phyloP scores from a whole-genome alignment of 2,888 invertebrate species.

The Schizotus pectinicornis region DNA sequence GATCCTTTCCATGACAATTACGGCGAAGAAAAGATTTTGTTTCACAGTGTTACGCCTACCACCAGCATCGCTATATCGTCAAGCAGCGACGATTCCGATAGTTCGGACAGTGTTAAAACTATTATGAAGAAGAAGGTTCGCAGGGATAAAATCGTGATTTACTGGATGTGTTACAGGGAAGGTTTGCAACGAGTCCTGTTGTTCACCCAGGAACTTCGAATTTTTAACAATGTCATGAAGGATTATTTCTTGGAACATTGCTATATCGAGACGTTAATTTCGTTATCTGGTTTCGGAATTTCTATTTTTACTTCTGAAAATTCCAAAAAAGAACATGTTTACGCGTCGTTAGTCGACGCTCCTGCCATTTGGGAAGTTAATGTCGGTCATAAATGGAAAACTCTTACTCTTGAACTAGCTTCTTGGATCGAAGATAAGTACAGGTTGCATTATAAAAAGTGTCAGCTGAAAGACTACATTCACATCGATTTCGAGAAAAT shows the following conservation, averaged over 20 bases:
- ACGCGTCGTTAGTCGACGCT: slow-evolving; percentile 70
- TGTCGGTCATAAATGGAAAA: slow-evolving; percentile 81
- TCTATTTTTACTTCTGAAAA: slow-evolving; percentile 60
- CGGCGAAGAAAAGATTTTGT: slow-evolving; percentile 76
- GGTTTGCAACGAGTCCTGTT: slow-evolving; percentile 76
- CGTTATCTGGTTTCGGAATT: slow-evolving; percentile 72
- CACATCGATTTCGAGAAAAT: slow-evolving; percentile 82
- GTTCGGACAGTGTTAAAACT: slow-evolving; percentile 52
- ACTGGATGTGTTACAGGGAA: slow-evolving; percentile 82
- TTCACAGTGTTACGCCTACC: slow-evolving; percentile 69
- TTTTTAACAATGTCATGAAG: slow-evolving; percentile 67
- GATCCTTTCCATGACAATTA: slow-evolving; percentile 74
- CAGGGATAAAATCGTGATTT: slow-evolving; percentile 77
- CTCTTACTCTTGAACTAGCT: slow-evolving; percentile 75
- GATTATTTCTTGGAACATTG: slow-evolving; percentile 71
- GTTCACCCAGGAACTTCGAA: slow-evolving; percentile 77
- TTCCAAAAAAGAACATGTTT: slow-evolving; percentile 69
- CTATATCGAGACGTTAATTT: slow-evolving; percentile 71
- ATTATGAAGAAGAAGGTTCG: slow-evolving; percentile 67
- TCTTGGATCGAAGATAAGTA: slow-evolving; percentile 85
- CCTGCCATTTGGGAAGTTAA: slow-evolving; percentile 83
- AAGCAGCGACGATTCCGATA: slow-evolving; percentile 66
- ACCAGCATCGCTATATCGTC: slow-evolving; percentile 58
- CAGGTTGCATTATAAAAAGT: slow-evolving; percentile 70
- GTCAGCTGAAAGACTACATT: slow-evolving; percentile 78